Evolutionary conservation across 2,113 vertebrate genomes (phyloP), one percentile per base, ranked within the genome.

Genomic region (Apistogramma diplotaenia): DNA sequence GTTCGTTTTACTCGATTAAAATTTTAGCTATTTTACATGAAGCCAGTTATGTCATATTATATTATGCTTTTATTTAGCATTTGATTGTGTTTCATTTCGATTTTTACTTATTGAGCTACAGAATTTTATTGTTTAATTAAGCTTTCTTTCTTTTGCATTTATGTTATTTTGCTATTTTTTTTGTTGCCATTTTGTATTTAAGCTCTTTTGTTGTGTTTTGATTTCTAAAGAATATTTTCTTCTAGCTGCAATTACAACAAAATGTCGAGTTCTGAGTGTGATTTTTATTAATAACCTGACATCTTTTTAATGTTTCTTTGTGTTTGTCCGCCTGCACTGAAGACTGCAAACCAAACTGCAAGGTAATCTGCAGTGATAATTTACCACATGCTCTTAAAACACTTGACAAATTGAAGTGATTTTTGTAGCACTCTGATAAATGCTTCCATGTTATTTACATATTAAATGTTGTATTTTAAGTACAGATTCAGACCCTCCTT

Each of bases 331-430:
- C 15, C 35, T 55, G 72, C 60, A 8, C 76, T 83, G 80, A 91
- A 98, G 97, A 98, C 95, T 98, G 97, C 95, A 96, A 95, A 88
- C 97, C 97, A 53, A 98, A 97, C 85, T 98, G 97, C 91, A 98
- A 97, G 97, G 97, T 98, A 95, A 95, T 89, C 40, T 6, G 4
- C 53, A 10, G 19, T 13, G 53, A 73, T 40, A 3, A 15, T 35
- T 65, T 6, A 16, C 79, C 54, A 35, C 8, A 3, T 21, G 5
- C 25, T 55, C 8, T 10, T 2, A 70, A 61, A 9, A 59, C 2
- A 51, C 29, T 31, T 19, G 7, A 37, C 0, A 18, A 46, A 55
- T 11, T 29, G 0, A 78, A 55, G 46, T 33, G 2, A 1, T 49
- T 53, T 18, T 31, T 60, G 25, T 18, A 3, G 54, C 31, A 56